A percentile compares a stretch with the other conserved stretches of the same genome.
These are phyloP conservation scores for Beroe forskalii DNA, from an alignment of 37 sponge, comb jelly and placozoan genomes.

Conservation along the genomic window DNA sequence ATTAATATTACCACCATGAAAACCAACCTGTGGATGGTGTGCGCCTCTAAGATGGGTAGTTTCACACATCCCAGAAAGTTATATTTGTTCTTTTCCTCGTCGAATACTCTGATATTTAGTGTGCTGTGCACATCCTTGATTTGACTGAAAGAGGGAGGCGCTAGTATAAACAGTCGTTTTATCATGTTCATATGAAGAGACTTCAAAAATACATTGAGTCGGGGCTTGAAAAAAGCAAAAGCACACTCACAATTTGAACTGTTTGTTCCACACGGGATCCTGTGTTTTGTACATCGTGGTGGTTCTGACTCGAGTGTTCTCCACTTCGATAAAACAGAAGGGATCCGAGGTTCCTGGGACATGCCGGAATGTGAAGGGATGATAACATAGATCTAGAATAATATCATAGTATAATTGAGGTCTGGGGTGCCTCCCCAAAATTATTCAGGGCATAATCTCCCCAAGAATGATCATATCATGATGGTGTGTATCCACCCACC, in stretches of 20 bases:
- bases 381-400: too few relatives aligned
- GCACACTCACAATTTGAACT: constrained; percentile 77
- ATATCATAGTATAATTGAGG: not conserved
- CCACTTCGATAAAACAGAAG: constrained; percentile 79
- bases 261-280: constrained; percentile 83
- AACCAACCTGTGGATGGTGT: constrained; percentile 57
- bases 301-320: constrained; percentile 74
- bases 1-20: too few relatives aligned
- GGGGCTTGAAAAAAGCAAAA: not conserved
- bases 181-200: constrained; percentile 5
- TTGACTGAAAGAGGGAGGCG: constrained; percentile 67
- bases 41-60: constrained; percentile 64
- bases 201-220: too few relatives aligned
- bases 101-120: constrained; percentile 77
- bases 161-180: not conserved
- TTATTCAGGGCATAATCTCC: not conserved
- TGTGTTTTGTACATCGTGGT: constrained; percentile 70
- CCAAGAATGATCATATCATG: too few relatives aligned
- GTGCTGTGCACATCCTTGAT: constrained; percentile 83
- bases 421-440: not conserved
- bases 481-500: too few relatives aligned
- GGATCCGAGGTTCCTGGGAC: constrained; percentile 71
- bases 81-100: constrained; percentile 69
- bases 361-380: too few relatives aligned
- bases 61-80: constrained; percentile 70